Percentiles rank a stretch among this genome's conserved stretches.
phyloP scores from a whole-genome alignment of 2,113 vertebrate genomes.

The Malurus melanocephalus region DNA sequence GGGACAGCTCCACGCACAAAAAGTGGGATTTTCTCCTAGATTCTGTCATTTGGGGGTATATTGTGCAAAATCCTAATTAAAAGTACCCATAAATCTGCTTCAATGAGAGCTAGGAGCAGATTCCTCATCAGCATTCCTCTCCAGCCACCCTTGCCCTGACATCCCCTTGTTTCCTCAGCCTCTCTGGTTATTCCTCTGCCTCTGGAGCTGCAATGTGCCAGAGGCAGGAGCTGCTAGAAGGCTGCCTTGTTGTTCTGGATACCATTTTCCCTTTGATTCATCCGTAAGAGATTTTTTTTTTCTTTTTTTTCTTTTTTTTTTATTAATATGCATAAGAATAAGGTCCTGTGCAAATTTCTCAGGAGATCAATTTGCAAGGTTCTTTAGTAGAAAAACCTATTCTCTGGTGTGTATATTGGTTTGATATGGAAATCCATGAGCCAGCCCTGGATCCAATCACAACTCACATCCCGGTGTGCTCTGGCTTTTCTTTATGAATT shows the following conservation, averaged over 20 bases:
- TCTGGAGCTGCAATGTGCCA: constrained; percentile 16
- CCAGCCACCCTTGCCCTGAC: neutral
- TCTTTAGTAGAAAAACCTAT: constrained; percentile 57
- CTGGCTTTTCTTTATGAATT: constrained; percentile 31
- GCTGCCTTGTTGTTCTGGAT: constrained; percentile 30
- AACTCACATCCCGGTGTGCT: neutral
- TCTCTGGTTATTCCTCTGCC: neutral
- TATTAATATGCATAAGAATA: constrained; percentile 45
- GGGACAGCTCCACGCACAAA: neutral
- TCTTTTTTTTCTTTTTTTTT: neutral
- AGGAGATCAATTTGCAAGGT: constrained; percentile 67
- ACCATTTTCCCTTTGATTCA: constrained; percentile 57
- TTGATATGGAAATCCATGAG: constrained; percentile 69
- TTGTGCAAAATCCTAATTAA: neutral
- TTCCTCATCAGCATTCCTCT: constrained; percentile 4
- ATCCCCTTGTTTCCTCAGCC: neutral
- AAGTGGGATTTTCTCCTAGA: neutral
- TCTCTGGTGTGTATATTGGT: constrained; percentile 61
- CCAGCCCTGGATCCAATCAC: constrained; percentile 50
- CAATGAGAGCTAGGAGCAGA: neutral
- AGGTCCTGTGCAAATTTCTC: constrained; percentile 56
- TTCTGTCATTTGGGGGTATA: neutral
- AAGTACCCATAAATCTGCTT: neutral
- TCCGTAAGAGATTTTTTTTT: constrained; percentile 19
- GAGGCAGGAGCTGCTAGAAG: constrained; percentile 17